These are phyloP conservation scores for Platyscelio sp. DNA, from an alignment of 2,888 invertebrate genomes.

Conservation along the genomic window DNA sequence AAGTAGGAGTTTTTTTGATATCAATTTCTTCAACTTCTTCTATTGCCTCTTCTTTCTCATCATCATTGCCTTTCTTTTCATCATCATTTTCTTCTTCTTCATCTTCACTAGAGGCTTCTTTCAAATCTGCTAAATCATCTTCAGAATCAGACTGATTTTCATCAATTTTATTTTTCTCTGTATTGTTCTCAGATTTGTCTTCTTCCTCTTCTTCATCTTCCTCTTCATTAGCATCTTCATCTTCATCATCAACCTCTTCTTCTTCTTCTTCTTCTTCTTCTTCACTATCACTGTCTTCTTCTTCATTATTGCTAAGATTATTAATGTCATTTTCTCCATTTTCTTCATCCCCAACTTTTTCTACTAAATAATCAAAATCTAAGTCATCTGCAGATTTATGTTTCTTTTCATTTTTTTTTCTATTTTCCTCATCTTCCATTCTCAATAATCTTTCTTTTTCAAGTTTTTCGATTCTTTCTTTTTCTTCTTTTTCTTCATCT, in stretches of 20 bases:
- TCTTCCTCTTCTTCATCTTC: constrained; percentile 35
- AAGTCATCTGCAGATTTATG: constrained; percentile 93
- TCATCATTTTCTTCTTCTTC: constrained; percentile 21
- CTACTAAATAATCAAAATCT: constrained; percentile 92
- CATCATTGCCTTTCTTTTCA: neutral
- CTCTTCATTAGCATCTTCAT: constrained; percentile 27
- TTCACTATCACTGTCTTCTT: constrained; percentile 38
- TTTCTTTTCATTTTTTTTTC: constrained; percentile 73
- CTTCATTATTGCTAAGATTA: too few relatives aligned
- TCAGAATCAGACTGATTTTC: constrained; percentile 72
- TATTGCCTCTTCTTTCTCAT: constrained; percentile 14
- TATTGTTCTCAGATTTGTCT: neutral
- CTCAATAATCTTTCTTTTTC: constrained; percentile 92
- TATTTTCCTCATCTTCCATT: constrained; percentile 89
- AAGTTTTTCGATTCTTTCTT: constrained; percentile 92
- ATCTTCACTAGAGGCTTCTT: constrained; percentile 71
- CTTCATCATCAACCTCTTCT: constrained; percentile 77
- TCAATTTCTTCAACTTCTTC: neutral
- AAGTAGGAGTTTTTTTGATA: too few relatives aligned
- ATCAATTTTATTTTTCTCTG: constrained; percentile 35
- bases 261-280: constrained; percentile 49
- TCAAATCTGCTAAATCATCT: constrained; percentile 78
- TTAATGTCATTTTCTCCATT: constrained; percentile 67
- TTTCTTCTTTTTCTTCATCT: constrained; percentile 91
- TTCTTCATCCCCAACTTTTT: constrained; percentile 84